phyloP scores from a whole-genome alignment of 2,797 vertebrate species.

The Serranus cabrilla region DNA sequence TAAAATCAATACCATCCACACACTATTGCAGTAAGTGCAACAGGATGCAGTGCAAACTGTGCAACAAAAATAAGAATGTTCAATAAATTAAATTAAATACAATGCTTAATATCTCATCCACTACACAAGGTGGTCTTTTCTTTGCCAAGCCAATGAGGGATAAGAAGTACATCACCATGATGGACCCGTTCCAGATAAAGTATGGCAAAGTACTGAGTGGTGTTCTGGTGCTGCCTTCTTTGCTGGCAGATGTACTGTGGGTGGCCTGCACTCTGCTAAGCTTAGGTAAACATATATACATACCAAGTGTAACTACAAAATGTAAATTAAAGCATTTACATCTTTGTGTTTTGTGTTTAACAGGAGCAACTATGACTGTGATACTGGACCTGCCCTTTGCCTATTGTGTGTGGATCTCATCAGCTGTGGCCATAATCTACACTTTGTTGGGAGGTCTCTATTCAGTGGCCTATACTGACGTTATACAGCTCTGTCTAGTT shows the following conservation, averaged over 20 bases:
- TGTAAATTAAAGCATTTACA: background rate
- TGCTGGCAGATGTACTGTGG: conserved; percentile 71
- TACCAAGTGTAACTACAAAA: background rate
- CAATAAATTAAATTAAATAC: background rate
- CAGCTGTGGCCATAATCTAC: conserved; percentile 82
- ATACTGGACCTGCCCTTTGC: conserved; percentile 81
- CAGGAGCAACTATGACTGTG: conserved; percentile 86
- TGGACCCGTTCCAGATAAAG: conserved; percentile 76
- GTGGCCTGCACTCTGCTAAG: conserved; percentile 67
- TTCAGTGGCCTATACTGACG: conserved; percentile 79
- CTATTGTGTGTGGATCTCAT: conserved; percentile 78
- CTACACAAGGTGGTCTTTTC: conserved; percentile 68
- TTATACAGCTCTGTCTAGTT: conserved; percentile 84
- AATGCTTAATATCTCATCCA: background rate
- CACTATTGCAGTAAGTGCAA: no score
- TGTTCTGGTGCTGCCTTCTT: conserved; percentile 60
- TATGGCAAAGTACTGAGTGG: conserved; percentile 66
- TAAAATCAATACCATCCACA: no score
- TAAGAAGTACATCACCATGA: conserved; percentile 74
- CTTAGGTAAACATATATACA: conserved; percentile 54
- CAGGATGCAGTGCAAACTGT: no score
- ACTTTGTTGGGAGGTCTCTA: conserved; percentile 88
- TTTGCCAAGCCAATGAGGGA: conserved; percentile 79
- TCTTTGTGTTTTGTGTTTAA: conserved; percentile 9
- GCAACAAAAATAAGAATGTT: no score